A percentile compares a stretch with the other conserved stretches of the same genome.
phyloP scores from a whole-genome alignment of 2,113 vertebrate species.

The cat (Felis catus) region DNA sequence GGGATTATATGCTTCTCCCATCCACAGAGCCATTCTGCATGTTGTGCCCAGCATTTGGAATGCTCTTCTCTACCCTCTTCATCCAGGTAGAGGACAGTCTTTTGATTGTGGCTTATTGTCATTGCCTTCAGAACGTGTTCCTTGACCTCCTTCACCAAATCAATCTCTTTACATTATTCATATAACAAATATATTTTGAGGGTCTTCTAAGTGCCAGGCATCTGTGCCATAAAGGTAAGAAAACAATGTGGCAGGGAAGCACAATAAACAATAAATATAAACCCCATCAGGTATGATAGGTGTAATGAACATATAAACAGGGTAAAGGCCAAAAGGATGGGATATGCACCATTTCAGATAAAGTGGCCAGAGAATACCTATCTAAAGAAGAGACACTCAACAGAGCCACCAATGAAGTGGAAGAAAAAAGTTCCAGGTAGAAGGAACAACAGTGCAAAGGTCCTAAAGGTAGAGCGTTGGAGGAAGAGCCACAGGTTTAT shows the following conservation, averaged over 20 bases:
- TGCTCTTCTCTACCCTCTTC: neutral
- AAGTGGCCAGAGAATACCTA: neutral
- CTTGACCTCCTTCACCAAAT: neutral
- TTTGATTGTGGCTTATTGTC: neutral
- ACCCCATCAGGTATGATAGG: neutral
- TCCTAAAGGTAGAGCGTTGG: neutral
- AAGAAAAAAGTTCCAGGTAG: neutral
- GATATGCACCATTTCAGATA: neutral
- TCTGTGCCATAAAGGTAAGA: neutral
- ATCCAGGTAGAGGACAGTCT: neutral
- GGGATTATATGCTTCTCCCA: neutral
- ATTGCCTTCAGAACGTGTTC: neutral
- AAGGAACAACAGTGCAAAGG: neutral
- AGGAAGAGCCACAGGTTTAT: neutral
- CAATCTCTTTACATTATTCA: neutral
- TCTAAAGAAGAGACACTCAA: neutral
- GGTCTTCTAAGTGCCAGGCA: neutral
- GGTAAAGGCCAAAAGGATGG: neutral
- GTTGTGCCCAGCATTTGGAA: neutral
- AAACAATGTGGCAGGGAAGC: neutral
- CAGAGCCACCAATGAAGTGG: neutral
- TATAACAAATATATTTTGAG: neutral
- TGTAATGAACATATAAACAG: neutral
- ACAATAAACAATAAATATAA: neutral
- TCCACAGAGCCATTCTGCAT: neutral